Evolutionary conservation across 1,140 invertebrate species (phyloP).

Genomic region (Pteromalus puparum): DNA sequence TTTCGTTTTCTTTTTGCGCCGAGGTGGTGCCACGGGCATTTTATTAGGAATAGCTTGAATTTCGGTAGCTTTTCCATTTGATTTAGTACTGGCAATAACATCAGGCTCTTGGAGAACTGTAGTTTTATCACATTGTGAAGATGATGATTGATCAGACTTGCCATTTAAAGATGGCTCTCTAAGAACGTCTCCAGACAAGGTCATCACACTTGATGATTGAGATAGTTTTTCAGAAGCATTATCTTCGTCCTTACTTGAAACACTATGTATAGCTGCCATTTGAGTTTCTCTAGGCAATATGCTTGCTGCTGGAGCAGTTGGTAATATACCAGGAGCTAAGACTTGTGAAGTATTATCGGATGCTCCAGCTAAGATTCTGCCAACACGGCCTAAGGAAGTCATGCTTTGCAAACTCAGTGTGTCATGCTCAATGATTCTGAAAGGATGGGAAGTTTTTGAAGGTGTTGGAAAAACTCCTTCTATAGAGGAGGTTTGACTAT

Average conservation of each 20-base stretch:
- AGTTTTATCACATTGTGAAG: conserved; percentile 63
- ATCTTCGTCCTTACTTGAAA: conserved; percentile 71
- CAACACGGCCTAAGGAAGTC: conserved; percentile 88
- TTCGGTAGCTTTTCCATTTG: conserved; percentile 71
- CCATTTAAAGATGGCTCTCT: conserved; percentile 65
- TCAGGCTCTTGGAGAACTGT: conserved; percentile 88
- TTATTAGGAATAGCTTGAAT: conserved; percentile 72
- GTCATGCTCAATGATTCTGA: conserved; percentile 90
- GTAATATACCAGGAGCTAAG: conserved; percentile 58
- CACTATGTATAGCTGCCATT: conserved; percentile 67
- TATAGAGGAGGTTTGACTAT: conserved; percentile 85
- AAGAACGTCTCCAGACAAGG: conserved; percentile 67
- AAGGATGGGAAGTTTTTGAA: conserved; percentile 82
- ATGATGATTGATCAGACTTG: conserved; percentile 61
- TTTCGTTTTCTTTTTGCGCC: conserved; percentile 86
- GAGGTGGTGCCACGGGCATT: conserved; percentile 86
- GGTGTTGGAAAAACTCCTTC: conserved; percentile 75
- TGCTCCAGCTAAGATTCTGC: conserved; percentile 82
- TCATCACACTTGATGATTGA: conserved; percentile 70
- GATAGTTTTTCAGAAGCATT: conserved; percentile 69
- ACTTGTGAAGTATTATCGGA: conserved; percentile 76
- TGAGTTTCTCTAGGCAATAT: conserved; percentile 66
- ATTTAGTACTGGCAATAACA: conserved; percentile 95
- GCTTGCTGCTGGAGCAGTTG: conserved; percentile 56
- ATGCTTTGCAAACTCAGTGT: conserved; percentile 90